phyloP scores from a whole-genome alignment of 1,140 invertebrate genomes.

The Drosophila ohnishii region DNA sequence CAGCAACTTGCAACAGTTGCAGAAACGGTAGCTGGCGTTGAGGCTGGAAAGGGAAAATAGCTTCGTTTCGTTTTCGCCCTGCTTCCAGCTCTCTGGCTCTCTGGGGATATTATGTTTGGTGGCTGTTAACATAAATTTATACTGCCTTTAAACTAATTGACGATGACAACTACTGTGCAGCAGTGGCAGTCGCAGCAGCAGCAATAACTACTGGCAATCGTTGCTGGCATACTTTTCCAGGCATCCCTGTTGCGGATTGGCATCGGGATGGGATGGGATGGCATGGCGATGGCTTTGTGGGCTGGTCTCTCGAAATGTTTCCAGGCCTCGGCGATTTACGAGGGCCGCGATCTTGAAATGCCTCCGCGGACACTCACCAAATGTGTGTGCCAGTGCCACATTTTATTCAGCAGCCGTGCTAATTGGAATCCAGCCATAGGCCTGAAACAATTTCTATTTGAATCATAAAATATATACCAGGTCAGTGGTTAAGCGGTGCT shows the following conservation, averaged over 20 bases:
- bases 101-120: conserved; percentile 65
- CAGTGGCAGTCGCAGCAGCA: conserved; percentile 6
- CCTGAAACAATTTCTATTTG: conserved; percentile 5
- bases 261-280: conserved; percentile 18
- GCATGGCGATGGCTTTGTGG: conserved; percentile 39
- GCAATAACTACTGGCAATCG: conserved; percentile 23
- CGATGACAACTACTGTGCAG: conserved; percentile 69
- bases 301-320: conserved; percentile 52
- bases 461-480: neutral
- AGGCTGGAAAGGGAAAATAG: conserved; percentile 63
- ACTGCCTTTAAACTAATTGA: conserved; percentile 73
- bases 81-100: conserved; percentile 21
- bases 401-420: conserved; percentile 28
- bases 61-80: conserved; percentile 43
- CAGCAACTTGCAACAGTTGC: conserved; percentile 40
- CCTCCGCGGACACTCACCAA: conserved; percentile 27
- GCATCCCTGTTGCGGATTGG: conserved; percentile 27
- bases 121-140: conserved; percentile 75
- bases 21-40: conserved; percentile 48
- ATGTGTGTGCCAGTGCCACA: conserved; percentile 34
- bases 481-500: neutral
- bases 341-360: conserved; percentile 43
- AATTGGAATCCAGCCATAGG: conserved; percentile 26
- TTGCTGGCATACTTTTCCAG: conserved; percentile 62
- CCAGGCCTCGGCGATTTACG: conserved; percentile 54